Percentiles rank a stretch among this genome's conserved stretches.
Conservation (phyloP, 1,140 invertebrate species). For the Sarcophaga bullata region DNA sequence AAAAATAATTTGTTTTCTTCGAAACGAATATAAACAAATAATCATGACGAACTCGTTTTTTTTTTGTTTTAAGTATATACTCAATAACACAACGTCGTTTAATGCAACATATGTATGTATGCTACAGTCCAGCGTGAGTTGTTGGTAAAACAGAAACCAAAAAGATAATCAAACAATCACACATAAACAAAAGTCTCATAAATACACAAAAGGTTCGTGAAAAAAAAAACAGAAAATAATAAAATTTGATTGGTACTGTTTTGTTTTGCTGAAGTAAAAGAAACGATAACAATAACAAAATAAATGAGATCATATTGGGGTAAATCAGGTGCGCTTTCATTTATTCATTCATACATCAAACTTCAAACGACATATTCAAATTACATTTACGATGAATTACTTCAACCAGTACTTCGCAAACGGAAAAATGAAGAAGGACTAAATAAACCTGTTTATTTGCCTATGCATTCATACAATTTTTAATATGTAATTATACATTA, state of each 20-base stretch:
- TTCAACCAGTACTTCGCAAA: too few species aligned
- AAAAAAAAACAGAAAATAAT: not conserved
- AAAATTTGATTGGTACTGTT: not conserved
- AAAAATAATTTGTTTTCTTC: not conserved
- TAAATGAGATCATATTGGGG: slow-evolving; percentile 18
- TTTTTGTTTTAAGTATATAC: too few species aligned
- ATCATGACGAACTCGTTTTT: not conserved
- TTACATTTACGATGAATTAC: too few species aligned
- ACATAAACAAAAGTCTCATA: too few species aligned
- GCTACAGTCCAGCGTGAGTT: slow-evolving; percentile 3
- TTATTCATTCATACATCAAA: too few species aligned
- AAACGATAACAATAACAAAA: not conserved
- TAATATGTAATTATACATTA: too few species aligned
- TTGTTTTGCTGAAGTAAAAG: not conserved
- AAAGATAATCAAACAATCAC: too few species aligned
- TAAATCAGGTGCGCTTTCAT: not conserved
- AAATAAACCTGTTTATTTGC: too few species aligned
- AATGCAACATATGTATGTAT: not conserved
- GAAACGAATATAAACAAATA: not conserved
- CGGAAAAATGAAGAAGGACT: too few species aligned
- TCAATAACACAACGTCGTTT: too few species aligned
- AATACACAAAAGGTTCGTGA: not conserved
- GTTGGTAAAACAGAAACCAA: not conserved
- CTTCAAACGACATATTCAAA: too few species aligned
- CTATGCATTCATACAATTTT: too few species aligned